Evolutionary conservation across 2,888 invertebrate genomes (phyloP).

Genomic region (Helobdella robusta): DNA sequence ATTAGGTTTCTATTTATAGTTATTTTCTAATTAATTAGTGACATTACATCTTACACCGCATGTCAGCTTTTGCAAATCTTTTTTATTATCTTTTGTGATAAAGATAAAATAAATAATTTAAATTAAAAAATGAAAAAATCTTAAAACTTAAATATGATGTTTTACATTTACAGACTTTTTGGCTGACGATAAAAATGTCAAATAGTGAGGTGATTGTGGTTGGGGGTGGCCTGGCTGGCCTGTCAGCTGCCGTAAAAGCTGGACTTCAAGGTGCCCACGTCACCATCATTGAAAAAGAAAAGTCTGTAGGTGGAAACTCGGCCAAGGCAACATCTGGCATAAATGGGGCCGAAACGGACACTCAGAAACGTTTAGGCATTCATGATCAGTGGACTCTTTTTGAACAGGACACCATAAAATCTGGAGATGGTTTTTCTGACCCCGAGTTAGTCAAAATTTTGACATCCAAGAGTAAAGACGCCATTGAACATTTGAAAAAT

Average conservation of each 20-base stretch:
- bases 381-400: constrained; percentile 19
- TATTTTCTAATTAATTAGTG: too few species aligned
- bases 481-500: constrained; percentile 6
- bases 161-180: too few species aligned
- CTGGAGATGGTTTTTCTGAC: constrained; percentile 28
- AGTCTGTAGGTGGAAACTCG: constrained; percentile 31
- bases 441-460: constrained; percentile 29
- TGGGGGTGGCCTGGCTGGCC: constrained; percentile 34
- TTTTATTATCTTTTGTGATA: too few species aligned
- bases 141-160: too few species aligned
- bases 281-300: constrained; percentile 20
- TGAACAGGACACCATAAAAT: constrained; percentile 6
- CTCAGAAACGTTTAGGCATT: constrained; percentile 28
- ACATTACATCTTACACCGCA: too few species aligned
- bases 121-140: too few species aligned
- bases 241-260: constrained; percentile 33
- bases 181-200: background rate
- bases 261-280: constrained; percentile 27
- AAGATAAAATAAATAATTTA: too few species aligned
- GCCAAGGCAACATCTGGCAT: constrained; percentile 35
- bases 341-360: constrained; percentile 31
- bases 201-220: constrained; percentile 30
- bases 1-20: too few species aligned
- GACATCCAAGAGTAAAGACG: constrained; percentile 30
- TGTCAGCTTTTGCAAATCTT: too few species aligned